Conservation (phyloP, 2,888 invertebrate genomes). For the Listrodromus nycthemerus region DNA sequence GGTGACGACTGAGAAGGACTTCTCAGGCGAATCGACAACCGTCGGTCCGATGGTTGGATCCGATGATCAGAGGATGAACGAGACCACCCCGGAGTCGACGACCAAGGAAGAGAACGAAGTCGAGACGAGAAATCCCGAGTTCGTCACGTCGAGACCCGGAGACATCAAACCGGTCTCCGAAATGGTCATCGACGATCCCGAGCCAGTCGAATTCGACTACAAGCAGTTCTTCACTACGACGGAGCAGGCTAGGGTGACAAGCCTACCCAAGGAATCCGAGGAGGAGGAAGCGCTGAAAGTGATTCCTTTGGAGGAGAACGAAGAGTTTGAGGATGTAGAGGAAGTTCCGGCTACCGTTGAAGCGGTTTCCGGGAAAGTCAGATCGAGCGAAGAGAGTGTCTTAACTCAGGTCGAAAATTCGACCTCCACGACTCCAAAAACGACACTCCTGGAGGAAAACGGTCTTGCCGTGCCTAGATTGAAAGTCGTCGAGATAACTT, state of each 20-base stretch:
- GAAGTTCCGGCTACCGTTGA: constrained; percentile 49
- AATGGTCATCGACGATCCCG: constrained; percentile 76
- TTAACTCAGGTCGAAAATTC: background rate
- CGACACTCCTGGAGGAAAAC: constrained; percentile 55
- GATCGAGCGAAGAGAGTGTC: constrained; percentile 29
- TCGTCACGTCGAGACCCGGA: constrained; percentile 67
- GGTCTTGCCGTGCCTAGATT: constrained; percentile 65
- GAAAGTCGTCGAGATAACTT: constrained; percentile 70
- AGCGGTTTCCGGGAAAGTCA: constrained; percentile 33
- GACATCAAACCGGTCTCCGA: constrained; percentile 81
- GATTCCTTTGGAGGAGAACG: constrained; percentile 77
- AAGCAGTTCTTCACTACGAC: constrained; percentile 75
- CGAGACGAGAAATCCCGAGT: constrained; percentile 11
- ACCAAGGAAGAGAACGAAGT: constrained; percentile 33
- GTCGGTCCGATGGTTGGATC: background rate
- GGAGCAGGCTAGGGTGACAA: constrained; percentile 60
- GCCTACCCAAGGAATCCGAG: constrained; percentile 64
- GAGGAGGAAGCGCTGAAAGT: constrained; percentile 78
- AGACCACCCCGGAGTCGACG: constrained; percentile 48
- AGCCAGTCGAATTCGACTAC: constrained; percentile 75
- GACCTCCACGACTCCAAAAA: constrained; percentile 51
- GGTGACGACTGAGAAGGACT: constrained; percentile 62
- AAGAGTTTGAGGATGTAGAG: constrained; percentile 51
- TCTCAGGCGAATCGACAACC: constrained; percentile 41
- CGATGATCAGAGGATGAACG: constrained; percentile 35